Conservation (phyloP, 2,888 invertebrate species). For the Odontocerum albicorne region DNA sequence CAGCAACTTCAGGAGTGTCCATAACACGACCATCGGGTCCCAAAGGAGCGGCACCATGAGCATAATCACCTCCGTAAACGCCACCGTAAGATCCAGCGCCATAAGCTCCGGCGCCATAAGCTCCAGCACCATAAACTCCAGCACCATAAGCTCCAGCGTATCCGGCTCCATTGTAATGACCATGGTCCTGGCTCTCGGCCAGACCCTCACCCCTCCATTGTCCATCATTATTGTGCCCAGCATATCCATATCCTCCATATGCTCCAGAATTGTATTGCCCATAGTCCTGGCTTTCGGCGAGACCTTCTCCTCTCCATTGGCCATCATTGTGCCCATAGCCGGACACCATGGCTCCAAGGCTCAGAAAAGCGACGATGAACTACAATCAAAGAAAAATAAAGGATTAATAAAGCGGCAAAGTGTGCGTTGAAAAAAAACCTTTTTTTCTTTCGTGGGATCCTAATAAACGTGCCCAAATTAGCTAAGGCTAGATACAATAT, state of each 20-base stretch:
- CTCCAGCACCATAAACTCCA: not conserved
- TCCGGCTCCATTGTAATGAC: not conserved
- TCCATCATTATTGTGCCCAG: conserved; percentile 1
- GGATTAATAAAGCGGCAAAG: too few species aligned
- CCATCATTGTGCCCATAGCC: conserved; percentile 22
- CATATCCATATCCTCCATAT: not conserved
- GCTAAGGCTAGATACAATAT: too few species aligned
- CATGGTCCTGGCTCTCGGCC: conserved; percentile 9
- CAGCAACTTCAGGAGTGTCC: conserved; percentile 63
- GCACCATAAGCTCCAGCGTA: not conserved
- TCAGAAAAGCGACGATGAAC: conserved; percentile 7
- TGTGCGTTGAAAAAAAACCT: too few species aligned
- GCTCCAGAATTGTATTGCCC: conserved; percentile 14
- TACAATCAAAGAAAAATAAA: not conserved
- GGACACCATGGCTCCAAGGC: conserved; percentile 15
- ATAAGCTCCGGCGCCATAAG: not conserved
- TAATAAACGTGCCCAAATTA: too few species aligned
- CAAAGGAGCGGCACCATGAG: conserved; percentile 15
- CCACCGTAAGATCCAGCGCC: conserved; percentile 1
- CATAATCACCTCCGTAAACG: not conserved
- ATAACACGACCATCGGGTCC: conserved; percentile 60
- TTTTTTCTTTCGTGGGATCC: too few species aligned
- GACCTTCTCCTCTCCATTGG: conserved; percentile 27
- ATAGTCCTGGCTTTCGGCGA: conserved; percentile 30
- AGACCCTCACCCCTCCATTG: conserved; percentile 24